Evolutionary conservation across 2,113 vertebrate genomes (phyloP).

Genomic region (Corvus moneduloides): DNA sequence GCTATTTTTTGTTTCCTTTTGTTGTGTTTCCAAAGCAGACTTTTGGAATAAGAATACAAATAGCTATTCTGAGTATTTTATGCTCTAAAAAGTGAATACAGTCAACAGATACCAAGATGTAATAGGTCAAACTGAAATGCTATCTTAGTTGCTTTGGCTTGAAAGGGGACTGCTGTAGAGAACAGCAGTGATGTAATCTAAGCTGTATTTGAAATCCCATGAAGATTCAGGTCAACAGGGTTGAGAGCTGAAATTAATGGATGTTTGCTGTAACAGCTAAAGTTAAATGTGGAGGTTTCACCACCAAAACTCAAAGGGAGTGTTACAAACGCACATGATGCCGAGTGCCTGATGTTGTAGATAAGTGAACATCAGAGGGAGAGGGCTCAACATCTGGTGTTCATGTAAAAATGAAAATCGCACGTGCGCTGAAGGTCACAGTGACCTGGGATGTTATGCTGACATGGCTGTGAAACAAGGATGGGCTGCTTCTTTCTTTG

Average conservation of each 20-base stretch:
- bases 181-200: background rate
- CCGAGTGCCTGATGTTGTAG: background rate
- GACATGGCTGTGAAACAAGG: background rate
- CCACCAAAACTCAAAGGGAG: background rate
- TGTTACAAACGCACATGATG: background rate
- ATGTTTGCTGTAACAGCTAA: background rate
- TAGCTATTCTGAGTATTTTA: background rate
- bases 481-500: background rate
- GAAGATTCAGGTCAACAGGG: background rate
- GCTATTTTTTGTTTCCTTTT: background rate
- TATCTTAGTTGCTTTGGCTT: background rate
- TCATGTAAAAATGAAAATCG: background rate
- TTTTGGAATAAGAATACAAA: background rate
- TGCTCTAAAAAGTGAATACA: background rate
- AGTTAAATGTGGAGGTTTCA: background rate
- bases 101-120: background rate
- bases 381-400: background rate
- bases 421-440: background rate
- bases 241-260: background rate
- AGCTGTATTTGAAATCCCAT: background rate
- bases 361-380: background rate
- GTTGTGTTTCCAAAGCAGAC: background rate
- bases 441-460: background rate
- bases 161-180: background rate
- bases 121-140: constrained; percentile 11